Evolutionary conservation across 1,140 invertebrate species (phyloP), one percentile per base, ranked within the genome.

Genomic region (Panagrolaimus sp.): DNA sequence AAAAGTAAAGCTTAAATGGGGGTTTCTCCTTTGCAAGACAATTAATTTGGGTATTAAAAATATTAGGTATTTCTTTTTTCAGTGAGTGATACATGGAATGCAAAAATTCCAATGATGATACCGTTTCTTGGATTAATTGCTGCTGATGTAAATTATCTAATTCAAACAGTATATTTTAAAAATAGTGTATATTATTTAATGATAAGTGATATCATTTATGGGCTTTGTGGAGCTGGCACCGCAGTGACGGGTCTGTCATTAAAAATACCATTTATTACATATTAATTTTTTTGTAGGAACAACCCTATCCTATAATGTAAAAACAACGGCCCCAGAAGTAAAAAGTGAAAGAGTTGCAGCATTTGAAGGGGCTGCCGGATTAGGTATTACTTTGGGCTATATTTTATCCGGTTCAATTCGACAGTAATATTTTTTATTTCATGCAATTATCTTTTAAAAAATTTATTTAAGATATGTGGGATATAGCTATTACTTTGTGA

Each of bases 131-230:
- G 78, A 14, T 52, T 79, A 15, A 65, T 79, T 48, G 26, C 79
- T 17, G 62, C 47, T n/a, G 71, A 76, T 43, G 21, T 81, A 17
- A 79, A 79, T 52, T 79, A 80, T 67, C 55, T 79, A 10, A 43
- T 82, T 10, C 78, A 80, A 64, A 65, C 71, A 28, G 43, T 65
- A 38, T 73, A 68, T 45, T 69, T 80, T 66, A 8, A 66, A 15
- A 71, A 44, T 58, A 76, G 74, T 68, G 63, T 67, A 4, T 79
- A 79, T 67, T 78, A 55, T 43, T 63, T 79, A 43, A 43, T 79
- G 44, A 63, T 79, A 44, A 77, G 79, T 48, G 78, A 79, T 64
- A 44, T 78, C 14, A 17, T 78, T 43, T 79, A 81, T 55, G 79
- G 78, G 15, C 45, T 80, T 38, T 73, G 71, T 52, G 78, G 78